Evolutionary conservation across 2,113 vertebrate genomes (phyloP).

Genomic region (Erythrolamprus reginae): DNA sequence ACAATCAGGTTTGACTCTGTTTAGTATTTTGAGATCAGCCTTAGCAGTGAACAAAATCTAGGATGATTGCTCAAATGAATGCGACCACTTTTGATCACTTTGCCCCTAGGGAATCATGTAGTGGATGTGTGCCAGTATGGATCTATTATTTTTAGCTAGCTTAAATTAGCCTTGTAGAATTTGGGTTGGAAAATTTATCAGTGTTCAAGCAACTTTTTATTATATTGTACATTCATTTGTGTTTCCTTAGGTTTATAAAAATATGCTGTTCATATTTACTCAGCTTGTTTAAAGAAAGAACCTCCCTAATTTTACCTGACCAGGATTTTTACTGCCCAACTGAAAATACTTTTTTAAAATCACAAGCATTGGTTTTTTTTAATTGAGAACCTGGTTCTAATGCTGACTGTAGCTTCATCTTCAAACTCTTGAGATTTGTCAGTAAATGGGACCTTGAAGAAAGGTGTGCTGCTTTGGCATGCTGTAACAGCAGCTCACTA

Average conservation of each 20-base stretch:
- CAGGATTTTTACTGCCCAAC: background rate
- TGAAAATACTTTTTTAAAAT: background rate
- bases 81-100: background rate
- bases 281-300: background rate
- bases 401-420: no score
- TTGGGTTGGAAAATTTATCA: no score
- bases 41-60: background rate
- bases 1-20: background rate
- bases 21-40: background rate
- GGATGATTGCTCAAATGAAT: background rate
- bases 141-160: background rate
- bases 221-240: background rate
- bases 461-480: no score
- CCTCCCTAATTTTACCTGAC: background rate
- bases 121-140: background rate
- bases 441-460: no score
- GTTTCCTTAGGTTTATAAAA: background rate
- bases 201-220: background rate
- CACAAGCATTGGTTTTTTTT: background rate
- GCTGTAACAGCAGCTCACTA: no score
- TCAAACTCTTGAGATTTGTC: no score
- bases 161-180: background rate
- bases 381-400: background rate
- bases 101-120: background rate
- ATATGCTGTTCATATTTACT: background rate